Evolutionary conservation across 2,888 invertebrate species (phyloP).

Genomic region (Ophion costatus): DNA sequence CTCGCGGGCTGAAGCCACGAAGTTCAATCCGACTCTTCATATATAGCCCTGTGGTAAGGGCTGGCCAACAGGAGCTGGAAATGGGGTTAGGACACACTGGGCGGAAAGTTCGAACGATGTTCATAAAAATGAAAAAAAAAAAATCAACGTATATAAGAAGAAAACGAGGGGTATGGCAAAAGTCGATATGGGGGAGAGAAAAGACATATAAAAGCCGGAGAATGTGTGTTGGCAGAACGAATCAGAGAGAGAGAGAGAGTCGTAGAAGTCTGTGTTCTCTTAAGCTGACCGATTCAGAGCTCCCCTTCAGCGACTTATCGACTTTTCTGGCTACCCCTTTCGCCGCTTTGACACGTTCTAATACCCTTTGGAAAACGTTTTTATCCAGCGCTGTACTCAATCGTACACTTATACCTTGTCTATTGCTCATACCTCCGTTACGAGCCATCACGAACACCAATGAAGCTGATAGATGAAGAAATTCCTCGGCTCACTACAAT

Average conservation of each 20-base stretch:
- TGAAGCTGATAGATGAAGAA: neutral
- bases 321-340: conserved; percentile 53
- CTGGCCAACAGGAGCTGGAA: conserved; percentile 31
- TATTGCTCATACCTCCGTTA: conserved; percentile 19
- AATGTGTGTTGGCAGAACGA: conserved; percentile 28
- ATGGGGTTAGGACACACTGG: conserved; percentile 53
- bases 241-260: conserved; percentile 23
- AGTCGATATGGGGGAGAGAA: conserved; percentile 38
- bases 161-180: conserved; percentile 38
- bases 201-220: conserved; percentile 18
- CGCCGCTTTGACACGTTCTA: conserved; percentile 62
- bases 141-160: conserved; percentile 20
- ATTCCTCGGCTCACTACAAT: neutral
- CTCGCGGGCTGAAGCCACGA: conserved; percentile 32
- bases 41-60: conserved; percentile 7
- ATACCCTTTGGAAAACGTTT: conserved; percentile 55
- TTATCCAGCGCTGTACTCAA: conserved; percentile 36
- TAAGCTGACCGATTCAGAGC: conserved; percentile 48
- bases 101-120: conserved; percentile 55
- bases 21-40: conserved; percentile 37
- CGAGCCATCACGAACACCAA: conserved; percentile 2
- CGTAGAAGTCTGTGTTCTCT: conserved; percentile 35
- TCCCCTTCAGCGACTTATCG: conserved; percentile 55
- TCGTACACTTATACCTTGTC: conserved; percentile 22
- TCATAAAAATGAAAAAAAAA: conserved; percentile 42